phyloP scores from a whole-genome alignment of 2,113 vertebrate species.

The Bos indicus region DNA sequence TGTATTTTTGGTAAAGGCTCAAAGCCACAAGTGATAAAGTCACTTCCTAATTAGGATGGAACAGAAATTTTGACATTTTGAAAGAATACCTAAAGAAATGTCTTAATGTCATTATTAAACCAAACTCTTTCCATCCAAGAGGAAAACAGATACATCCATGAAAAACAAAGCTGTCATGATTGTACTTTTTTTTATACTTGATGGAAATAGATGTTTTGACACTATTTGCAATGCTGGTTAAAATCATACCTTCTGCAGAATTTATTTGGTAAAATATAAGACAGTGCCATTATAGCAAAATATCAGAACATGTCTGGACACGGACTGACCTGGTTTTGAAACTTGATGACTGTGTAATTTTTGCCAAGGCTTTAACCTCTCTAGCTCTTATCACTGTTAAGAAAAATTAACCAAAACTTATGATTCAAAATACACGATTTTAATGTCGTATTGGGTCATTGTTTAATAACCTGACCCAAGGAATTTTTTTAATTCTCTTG shows the following conservation, averaged over 20 bases:
- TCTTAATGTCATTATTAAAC: neutral
- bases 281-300: fast-evolving
- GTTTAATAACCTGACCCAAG: neutral
- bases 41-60: neutral
- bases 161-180: neutral
- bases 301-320: neutral
- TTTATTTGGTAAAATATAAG: neutral
- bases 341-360: neutral
- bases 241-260: neutral
- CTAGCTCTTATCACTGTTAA: neutral
- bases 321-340: neutral
- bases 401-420: neutral
- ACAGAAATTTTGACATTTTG: neutral
- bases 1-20: neutral
- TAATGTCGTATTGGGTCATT: neutral
- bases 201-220: neutral
- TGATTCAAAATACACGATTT: neutral
- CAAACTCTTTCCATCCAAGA: neutral
- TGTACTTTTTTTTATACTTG: neutral
- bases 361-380: conserved; percentile 1
- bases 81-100: neutral
- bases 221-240: neutral
- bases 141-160: neutral
- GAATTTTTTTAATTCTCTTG: neutral
- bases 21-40: neutral